Percentiles rank a stretch among this genome's conserved stretches.
phyloP scores from a whole-genome alignment of 2,113 vertebrate species.

The Corythoichthys haematopterus region DNA sequence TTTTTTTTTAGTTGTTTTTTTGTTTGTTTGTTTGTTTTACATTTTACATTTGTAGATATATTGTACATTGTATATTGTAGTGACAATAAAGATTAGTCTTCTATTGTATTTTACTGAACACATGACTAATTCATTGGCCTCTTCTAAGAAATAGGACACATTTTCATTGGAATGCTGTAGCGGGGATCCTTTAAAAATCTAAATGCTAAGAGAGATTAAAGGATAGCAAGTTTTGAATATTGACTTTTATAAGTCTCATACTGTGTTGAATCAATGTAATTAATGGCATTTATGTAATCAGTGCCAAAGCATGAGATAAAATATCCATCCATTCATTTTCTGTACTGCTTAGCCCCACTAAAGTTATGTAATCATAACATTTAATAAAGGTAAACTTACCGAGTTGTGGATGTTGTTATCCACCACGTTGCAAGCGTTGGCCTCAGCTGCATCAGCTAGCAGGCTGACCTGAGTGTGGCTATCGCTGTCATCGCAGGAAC shows the following conservation, averaged over 20 bases:
- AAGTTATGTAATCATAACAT: too few relatives aligned
- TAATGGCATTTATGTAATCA: too few relatives aligned
- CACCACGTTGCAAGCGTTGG: slow-evolving; percentile 27
- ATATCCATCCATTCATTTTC: neutral
- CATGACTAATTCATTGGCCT: neutral
- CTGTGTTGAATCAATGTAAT: too few relatives aligned
- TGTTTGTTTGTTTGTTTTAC: too few relatives aligned
- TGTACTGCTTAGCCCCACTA: neutral
- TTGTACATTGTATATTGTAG: too few relatives aligned
- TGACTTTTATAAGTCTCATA: too few relatives aligned
- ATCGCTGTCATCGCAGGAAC: slow-evolving; percentile 56
- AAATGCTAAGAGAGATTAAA: too few relatives aligned
- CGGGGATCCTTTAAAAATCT: neutral
- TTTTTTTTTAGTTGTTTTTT: too few relatives aligned
- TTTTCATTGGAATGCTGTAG: neutral
- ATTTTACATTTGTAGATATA: too few relatives aligned
- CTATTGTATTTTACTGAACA: too few relatives aligned
- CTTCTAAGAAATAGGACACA: neutral
- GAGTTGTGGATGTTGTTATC: slow-evolving; percentile 36
- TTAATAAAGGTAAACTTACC: slow-evolving; percentile 40
- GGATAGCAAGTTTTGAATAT: too few relatives aligned
- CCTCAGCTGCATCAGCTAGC: slow-evolving; percentile 50
- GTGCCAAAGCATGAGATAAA: neutral
- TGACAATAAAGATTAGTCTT: too few relatives aligned
- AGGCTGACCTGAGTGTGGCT: slow-evolving; percentile 50